phyloP scores from a whole-genome alignment of 1,140 invertebrate species.

The Drosophila sechellia region DNA sequence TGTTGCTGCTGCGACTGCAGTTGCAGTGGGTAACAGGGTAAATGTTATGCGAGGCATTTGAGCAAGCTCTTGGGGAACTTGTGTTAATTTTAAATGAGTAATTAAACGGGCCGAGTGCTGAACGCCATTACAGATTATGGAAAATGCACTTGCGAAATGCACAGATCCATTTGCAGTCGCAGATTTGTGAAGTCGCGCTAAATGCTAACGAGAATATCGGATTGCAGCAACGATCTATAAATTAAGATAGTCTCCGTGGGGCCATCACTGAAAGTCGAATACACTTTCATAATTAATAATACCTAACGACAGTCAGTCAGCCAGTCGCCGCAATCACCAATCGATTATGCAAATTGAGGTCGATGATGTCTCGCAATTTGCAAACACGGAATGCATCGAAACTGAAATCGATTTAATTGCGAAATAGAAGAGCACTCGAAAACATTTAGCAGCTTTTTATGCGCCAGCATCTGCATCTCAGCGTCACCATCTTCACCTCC shows the following conservation, averaged over 20 bases:
- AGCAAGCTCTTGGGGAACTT: slow-evolving; percentile 24
- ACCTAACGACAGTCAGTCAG: neutral
- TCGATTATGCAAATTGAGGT: slow-evolving; percentile 42
- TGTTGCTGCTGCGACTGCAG: slow-evolving; percentile 17
- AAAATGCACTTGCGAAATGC: slow-evolving; percentile 22
- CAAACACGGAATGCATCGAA: slow-evolving; percentile 17
- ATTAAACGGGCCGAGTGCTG: slow-evolving; percentile 33
- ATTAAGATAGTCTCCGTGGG: slow-evolving; percentile 4
- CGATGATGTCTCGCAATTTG: slow-evolving; percentile 38
- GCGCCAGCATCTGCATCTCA: slow-evolving; percentile 16
- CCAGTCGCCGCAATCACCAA: slow-evolving; percentile 23
- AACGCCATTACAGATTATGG: slow-evolving; percentile 10
- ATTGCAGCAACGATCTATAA: slow-evolving; percentile 14
- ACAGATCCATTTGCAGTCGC: slow-evolving; percentile 7
- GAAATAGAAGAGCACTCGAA: slow-evolving; percentile 48
- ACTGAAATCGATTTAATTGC: slow-evolving; percentile 62
- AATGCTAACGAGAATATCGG: slow-evolving; percentile 41
- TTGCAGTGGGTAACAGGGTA: slow-evolving; percentile 36
- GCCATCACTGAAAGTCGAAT: slow-evolving; percentile 13
- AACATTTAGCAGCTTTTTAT: slow-evolving; percentile 47
- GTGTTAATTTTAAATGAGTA: slow-evolving; percentile 47
- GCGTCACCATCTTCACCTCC: slow-evolving; percentile 9
- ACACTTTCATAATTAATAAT: slow-evolving; percentile 41
- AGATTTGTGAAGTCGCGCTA: slow-evolving; percentile 3
- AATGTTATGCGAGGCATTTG: slow-evolving; percentile 33